Base-by-base conservation (phyloP, 2,113 vertebrate species). In the Ancistrus triradiatus region DNA sequence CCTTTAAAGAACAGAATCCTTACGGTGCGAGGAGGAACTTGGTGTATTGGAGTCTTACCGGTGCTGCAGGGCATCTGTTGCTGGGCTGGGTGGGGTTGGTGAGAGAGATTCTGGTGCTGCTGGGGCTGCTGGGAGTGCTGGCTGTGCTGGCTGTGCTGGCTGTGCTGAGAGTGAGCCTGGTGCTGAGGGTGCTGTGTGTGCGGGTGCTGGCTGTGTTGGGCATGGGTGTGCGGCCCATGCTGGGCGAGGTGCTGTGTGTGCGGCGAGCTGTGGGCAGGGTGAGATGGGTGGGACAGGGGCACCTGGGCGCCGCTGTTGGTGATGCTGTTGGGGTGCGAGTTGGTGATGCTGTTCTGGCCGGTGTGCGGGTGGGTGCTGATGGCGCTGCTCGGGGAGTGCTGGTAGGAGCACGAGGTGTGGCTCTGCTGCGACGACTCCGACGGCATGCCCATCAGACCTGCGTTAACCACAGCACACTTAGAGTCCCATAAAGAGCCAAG, bases 371-470 rank as follows among this genome's bases (percentile, higher is more conserved):
- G 91, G 76, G 88, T 80, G 82, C 83, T 89, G 79, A 92, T 90
- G 83, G 88, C 80, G 79, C 84, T 91, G 77, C 88, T 88, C 52
- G 90, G 91, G 81, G 92, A 91, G 83, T 92, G 91, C 79, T 94
- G 92, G 86, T 93, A 94, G 69, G 92, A 91, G 86, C 92, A 94
- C n/a, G 92, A 91, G 71, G 90, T 92, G 81, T 94, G 92, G 76
- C 88, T 88, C 83, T 90, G 91, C 82, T 92, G 92, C 66, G 92
- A 83, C 44, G 91, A 81, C 62, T 93, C 91, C 1, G 92, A 87
- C 13, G 88, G 87, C 74, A 94, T 87, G 67, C 83, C 91, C 87
- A 93, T 92, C 83, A 93, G 78, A 80, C 90, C 92, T 94, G 83
- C 42, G 52, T n/a, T 19, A 33, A 38, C 2, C 7, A 38, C 35